phyloP scores from a whole-genome alignment of 2,113 vertebrate genomes.

The Sapayoa aenigma region DNA sequence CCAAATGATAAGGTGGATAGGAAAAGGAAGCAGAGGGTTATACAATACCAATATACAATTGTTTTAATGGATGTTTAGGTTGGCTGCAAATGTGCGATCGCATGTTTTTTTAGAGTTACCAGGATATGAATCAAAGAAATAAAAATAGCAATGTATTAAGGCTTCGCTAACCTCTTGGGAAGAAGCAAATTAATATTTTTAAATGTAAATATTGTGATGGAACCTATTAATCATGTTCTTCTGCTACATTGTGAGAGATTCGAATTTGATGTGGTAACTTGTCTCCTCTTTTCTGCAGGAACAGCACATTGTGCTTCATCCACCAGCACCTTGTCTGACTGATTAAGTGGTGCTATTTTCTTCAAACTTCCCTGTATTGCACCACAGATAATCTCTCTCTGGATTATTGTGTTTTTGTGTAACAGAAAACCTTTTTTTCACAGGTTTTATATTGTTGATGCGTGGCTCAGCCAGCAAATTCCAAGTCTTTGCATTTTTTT shows the following conservation, averaged over 20 bases:
- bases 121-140: constrained; percentile 49
- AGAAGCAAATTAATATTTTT: constrained; percentile 48
- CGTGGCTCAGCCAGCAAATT: not conserved
- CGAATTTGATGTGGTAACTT: not conserved
- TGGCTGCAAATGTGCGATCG: not conserved
- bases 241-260: not conserved
- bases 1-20: not conserved
- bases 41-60: fast-evolving
- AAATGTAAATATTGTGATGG: constrained; percentile 53
- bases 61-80: constrained; percentile 29
- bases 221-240: constrained; percentile 15
- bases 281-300: not conserved
- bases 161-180: constrained; percentile 23
- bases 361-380: not conserved
- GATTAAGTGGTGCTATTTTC: not conserved
- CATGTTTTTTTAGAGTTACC: constrained; percentile 30
- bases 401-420: not conserved
- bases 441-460: not conserved
- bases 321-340: not conserved
- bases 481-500: not conserved
- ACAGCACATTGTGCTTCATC: not conserved
- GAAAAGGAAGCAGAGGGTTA: constrained; percentile 9
- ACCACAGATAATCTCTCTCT: not conserved
- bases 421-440: not conserved
- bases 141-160: constrained; percentile 53